Conservation (phyloP, 1,140 invertebrate genomes). For the Scaptomyza graminum region DNA sequence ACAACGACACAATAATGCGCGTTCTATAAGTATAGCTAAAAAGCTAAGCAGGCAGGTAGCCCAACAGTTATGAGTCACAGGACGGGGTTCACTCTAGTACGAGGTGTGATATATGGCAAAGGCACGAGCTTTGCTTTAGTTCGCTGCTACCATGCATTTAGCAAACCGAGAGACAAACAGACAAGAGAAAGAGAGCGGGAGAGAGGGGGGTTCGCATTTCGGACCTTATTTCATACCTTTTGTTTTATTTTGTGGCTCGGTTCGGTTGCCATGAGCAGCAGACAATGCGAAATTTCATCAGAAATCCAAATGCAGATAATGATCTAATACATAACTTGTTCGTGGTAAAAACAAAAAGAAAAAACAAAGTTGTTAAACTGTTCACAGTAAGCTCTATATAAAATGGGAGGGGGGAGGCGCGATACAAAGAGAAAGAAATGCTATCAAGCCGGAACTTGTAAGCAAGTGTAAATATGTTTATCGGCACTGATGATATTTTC, state of each 20-base stretch:
- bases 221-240: constrained; percentile 25
- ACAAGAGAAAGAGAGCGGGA: constrained; percentile 1
- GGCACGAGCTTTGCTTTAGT: constrained; percentile 7
- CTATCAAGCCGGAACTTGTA: constrained; percentile 9
- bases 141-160: constrained; percentile 6
- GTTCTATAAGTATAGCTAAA: constrained; percentile 8
- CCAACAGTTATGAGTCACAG: constrained; percentile 32
- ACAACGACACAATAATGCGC: neutral
- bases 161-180: constrained; percentile 21
- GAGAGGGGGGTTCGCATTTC: neutral
- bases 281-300: constrained; percentile 82
- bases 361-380: constrained; percentile 61
- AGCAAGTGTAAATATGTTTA: constrained; percentile 8
- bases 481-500: constrained; percentile 9
- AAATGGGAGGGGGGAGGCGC: constrained; percentile 1
- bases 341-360: constrained; percentile 54
- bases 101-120: constrained; percentile 25
- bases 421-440: neutral
- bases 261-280: constrained; percentile 52
- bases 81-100: neutral
- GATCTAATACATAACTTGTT: constrained; percentile 82
- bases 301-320: constrained; percentile 82
- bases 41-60: constrained; percentile 25
- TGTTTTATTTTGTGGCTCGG: constrained; percentile 44
- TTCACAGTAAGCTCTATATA: constrained; percentile 16